Evolutionary conservation across 1,140 invertebrate species (phyloP), one percentile per base, ranked within the genome.

Genomic region (Achatina immaculata): DNA sequence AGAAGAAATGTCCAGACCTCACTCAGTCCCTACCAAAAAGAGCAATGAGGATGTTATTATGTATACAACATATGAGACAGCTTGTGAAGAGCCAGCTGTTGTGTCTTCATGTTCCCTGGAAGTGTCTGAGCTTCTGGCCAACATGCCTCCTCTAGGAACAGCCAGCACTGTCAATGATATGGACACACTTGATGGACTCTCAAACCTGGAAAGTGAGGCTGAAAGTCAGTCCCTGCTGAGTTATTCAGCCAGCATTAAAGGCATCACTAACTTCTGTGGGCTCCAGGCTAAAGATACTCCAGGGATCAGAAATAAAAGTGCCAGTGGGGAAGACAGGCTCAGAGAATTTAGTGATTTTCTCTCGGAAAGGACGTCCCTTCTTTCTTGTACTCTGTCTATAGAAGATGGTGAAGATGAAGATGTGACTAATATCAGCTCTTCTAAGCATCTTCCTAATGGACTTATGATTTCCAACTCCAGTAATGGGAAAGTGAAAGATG

Each of bases 101-200:
- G 78, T 80, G n/a, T 80, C 78, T 16, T 80, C 78, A 1, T 80
- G 78, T 45, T 80, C 78, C 28, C 58, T 80, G n/a, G 78, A 80
- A 42, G 78, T 80, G 24, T 80, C 78, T 1, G 78, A 80, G 38
- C 78, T 80, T 0, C 42, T 80, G 16, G 78, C 78, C 43, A 80
- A 80, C 38, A 80, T 80, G 78, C 78, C 78, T 51, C 78, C 78
- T 72, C 31, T 80, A 38, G 78, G 78, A 7, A 48, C 7, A 36
- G 24, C 31, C 11, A 66, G 68, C 36, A 34, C 34, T 21, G 72
- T 66, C 68, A 69, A 71, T 36, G 78, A 80, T 36, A 69, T 80
- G 66, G 78, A 80, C 40, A 80, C 78, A 3, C 48, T 80, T 1
- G 78, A 80, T 36, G 78, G 78, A 1, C 28, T 80, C 14, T 80